Base-by-base conservation (phyloP, 2,113 vertebrate genomes). In the Microcebus ravelobensis region DNA sequence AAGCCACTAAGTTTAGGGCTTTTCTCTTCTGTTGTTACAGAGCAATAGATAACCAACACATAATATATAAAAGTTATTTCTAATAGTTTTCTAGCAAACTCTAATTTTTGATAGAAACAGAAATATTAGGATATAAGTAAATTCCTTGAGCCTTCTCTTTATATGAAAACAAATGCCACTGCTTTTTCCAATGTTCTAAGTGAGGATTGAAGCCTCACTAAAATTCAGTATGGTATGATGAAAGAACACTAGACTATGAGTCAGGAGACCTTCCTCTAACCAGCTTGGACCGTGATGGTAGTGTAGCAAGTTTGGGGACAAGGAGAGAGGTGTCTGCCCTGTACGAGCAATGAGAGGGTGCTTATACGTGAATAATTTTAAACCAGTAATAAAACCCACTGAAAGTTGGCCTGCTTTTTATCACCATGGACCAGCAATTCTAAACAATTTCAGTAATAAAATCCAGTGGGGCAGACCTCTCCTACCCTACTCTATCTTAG, bases 41-140 rank as follows among this genome's bases (percentile, higher is more conserved):
- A 92, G 61, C 45, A 88, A 84, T 4, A 96, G 57, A 42, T 71
- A 55, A 71, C 31, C 27, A 91, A 94, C 63, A 74, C 13, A 91
- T 17, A 71, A 31, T 21, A 83, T 39, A 82, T 8, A 59, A 76
- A 94, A 83, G 36, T 20, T 55, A 88, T 52, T 61, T 83, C 68
- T 70, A 68, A 50, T 25, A 23, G 18, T 87, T 87, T 90, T 65
- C 50, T 65, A 80, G 63, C 13, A 73, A 85, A 73, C 36, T 61
- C n/a, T 61, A 55, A 84, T 61, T 90, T 90, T 79, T 55, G 65
- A 61, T 1, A 84, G 73, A 86, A 77, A 95, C 21, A 81, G 61
- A 91, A 91, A 86, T 52, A 87, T 42, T 55, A 81, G 45, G 34
- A 29, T 87, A n/a, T 65, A 91, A 80, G 23, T 86, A 86, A 65